Percentiles rank a stretch among this genome's conserved stretches.
Conservation (phyloP, 2,888 invertebrate species). For the Zeuzera pyrina region DNA sequence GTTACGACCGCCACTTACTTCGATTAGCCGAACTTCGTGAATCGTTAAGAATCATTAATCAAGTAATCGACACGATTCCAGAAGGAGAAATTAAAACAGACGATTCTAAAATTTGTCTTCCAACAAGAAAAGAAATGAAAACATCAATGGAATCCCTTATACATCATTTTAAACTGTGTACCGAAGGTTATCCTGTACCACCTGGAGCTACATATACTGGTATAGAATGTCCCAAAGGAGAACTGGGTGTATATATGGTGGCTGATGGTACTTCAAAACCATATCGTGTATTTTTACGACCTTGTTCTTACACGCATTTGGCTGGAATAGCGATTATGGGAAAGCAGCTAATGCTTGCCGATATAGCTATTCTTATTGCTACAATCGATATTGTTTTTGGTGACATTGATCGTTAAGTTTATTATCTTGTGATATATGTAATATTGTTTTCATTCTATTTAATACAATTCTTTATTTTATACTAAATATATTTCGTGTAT, state of each 20-base stretch:
- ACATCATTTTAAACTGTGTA: constrained; percentile 91
- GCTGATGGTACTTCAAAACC: constrained; percentile 87
- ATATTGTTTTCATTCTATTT: no score
- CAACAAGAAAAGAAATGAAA: constrained; percentile 87
- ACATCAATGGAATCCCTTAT: constrained; percentile 89
- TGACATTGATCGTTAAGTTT: constrained; percentile 73
- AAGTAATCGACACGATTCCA: constrained; percentile 89
- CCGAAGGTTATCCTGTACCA: constrained; percentile 87
- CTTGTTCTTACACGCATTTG: constrained; percentile 74
- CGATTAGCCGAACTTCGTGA: constrained; percentile 83
- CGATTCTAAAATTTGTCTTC: constrained; percentile 84
- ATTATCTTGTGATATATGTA: no score
- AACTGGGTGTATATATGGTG: constrained; percentile 89
- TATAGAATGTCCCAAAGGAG: constrained; percentile 88
- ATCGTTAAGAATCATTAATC: constrained; percentile 82
- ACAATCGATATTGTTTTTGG: constrained; percentile 76
- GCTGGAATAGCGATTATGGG: constrained; percentile 77
- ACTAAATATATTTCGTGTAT: no score
- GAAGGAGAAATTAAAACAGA: constrained; percentile 83
- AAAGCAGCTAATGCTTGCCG: constrained; percentile 80
- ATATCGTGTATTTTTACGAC: constrained; percentile 75
- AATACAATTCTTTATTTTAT: no score
- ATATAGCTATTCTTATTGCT: constrained; percentile 85
- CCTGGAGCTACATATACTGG: constrained; percentile 87
- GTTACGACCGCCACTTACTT: constrained; percentile 85